Evolutionary conservation across 1,140 invertebrate species (phyloP).

Genomic region (Drosophila fuyamai): DNA sequence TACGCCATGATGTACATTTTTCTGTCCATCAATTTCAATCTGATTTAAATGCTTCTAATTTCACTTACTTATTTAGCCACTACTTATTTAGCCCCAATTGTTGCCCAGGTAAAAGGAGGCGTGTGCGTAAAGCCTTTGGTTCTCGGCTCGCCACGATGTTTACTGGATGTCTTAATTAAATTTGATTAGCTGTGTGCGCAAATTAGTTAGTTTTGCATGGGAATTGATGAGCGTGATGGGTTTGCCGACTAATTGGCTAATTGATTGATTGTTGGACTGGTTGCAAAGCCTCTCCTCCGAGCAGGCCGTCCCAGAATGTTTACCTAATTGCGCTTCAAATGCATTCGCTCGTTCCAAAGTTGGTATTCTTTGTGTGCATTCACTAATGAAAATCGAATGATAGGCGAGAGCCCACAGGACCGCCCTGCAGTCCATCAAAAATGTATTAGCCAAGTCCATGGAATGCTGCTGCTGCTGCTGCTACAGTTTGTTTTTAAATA

Average conservation of each 20-base stretch:
- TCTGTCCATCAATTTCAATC: no score
- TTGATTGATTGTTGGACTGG: conserved; percentile 72
- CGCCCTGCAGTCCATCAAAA: conserved; percentile 53
- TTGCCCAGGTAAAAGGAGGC: conserved; percentile 20
- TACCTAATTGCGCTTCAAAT: conserved; percentile 60
- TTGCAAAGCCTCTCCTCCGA: conserved; percentile 14
- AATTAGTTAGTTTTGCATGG: conserved; percentile 76
- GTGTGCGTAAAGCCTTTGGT: conserved; percentile 39
- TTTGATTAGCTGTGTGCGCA: conserved; percentile 78
- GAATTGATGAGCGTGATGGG: conserved; percentile 69
- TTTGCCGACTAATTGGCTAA: conserved; percentile 74
- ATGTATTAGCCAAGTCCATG: conserved; percentile 34
- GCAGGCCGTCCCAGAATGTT: conserved; percentile 31
- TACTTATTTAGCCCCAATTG: conserved; percentile 11
- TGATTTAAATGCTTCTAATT: no score
- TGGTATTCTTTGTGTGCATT: conserved; percentile 47
- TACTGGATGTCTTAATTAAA: conserved; percentile 79
- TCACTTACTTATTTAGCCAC: no score
- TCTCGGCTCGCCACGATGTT: conserved; percentile 43
- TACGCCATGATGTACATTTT: no score
- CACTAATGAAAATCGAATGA: conserved; percentile 46
- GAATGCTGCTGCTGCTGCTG: background rate
- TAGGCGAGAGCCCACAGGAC: background rate
- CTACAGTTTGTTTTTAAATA: conserved; percentile 12
- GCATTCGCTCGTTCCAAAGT: conserved; percentile 16